phyloP scores from a whole-genome alignment of 37 sponge, comb jelly and placozoan species.

The Halisarca cf. caerulea region DNA sequence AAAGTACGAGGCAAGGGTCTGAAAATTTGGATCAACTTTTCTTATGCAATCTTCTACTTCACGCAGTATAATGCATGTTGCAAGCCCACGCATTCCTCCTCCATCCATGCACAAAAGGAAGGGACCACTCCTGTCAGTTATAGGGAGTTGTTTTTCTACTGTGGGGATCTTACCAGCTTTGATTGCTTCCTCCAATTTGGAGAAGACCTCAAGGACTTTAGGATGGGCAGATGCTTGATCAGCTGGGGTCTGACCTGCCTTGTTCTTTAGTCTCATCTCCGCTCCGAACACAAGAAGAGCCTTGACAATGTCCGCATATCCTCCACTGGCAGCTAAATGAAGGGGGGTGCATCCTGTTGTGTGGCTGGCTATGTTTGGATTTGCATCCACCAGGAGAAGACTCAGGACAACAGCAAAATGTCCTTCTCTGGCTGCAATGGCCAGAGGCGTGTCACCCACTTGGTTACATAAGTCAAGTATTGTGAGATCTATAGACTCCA shows the following conservation, averaged over 20 bases:
- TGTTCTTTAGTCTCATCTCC: background rate
- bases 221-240: background rate
- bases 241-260: background rate
- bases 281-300: background rate
- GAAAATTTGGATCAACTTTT: background rate
- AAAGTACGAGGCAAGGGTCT: background rate
- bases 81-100: background rate
- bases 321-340: background rate
- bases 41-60: background rate
- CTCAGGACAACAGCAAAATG: background rate
- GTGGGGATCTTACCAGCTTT: background rate
- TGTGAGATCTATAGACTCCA: no score
- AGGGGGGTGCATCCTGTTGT: background rate
- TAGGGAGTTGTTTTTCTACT: background rate
- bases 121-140: background rate
- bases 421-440: background rate
- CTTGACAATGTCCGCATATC: background rate
- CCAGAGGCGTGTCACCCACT: background rate
- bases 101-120: conserved; percentile 1
- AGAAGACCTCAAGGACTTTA: background rate
- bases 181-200: background rate
- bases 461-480: no score
- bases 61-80: background rate
- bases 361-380: background rate
- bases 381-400: background rate